Evolutionary conservation across 2,797 vertebrate species (phyloP).

Genomic region (Nyctalus aviator): DNA sequence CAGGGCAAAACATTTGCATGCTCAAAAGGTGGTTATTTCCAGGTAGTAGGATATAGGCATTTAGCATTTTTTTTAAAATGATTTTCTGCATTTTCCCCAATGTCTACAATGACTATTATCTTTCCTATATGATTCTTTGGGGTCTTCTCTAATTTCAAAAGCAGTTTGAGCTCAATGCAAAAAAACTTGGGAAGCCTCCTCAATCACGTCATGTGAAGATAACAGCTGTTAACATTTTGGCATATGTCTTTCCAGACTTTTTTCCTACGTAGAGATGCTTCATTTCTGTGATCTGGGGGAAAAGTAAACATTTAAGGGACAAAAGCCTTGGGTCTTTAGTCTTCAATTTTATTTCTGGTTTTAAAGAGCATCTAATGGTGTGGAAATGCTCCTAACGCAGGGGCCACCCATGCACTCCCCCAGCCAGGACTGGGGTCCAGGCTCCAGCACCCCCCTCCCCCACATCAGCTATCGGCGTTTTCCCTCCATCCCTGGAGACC

Average conservation of each 20-base stretch:
- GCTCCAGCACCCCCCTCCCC: conserved; percentile 27
- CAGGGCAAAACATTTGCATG: not conserved
- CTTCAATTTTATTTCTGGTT: conserved; percentile 81
- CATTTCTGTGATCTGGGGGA: conserved; percentile 50
- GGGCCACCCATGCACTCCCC: conserved; percentile 50
- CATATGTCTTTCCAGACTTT: conserved; percentile 62
- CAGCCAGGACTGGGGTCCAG: not conserved
- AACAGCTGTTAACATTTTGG: conserved; percentile 70
- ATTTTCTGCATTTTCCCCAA: conserved; percentile 26
- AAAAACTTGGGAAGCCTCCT: conserved; percentile 10
- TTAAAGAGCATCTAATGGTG: conserved; percentile 79
- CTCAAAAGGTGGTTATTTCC: not conserved
- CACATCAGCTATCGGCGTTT: conserved; percentile 12
- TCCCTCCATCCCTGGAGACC: conserved; percentile 43
- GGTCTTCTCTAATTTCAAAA: conserved; percentile 59
- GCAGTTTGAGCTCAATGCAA: conserved; percentile 50
- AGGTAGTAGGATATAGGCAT: not conserved
- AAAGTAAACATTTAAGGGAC: conserved; percentile 70
- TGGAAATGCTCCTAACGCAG: conserved; percentile 67
- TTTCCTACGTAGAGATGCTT: conserved; percentile 48
- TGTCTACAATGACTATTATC: conserved; percentile 3
- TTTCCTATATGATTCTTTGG: conserved; percentile 38
- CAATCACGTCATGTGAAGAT: conserved; percentile 51
- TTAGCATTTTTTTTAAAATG: conserved; percentile 1
- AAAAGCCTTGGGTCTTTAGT: conserved; percentile 66